Evolutionary conservation across 2,888 invertebrate genomes (phyloP), one percentile per base, ranked within the genome.

Genomic region (Marronus borbonicus): DNA sequence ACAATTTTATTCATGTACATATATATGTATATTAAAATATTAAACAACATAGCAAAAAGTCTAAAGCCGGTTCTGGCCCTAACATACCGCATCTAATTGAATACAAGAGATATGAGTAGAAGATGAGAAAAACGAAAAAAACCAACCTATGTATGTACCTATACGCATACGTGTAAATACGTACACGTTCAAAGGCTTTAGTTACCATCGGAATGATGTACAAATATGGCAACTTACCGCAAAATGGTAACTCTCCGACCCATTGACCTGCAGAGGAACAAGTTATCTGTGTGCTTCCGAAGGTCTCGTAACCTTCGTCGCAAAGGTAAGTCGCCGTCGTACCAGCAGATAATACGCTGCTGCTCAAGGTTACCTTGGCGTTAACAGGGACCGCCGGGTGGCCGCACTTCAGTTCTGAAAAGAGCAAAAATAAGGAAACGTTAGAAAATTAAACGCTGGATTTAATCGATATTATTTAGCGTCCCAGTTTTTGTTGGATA

Each of bases 341-440:
- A 52, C 94, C 94, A 1, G 88, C 84, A 81, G 86, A 85, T 81
- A 92, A 90, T 82, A 85, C 89, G 80, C 91, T 90, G 82, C 89
- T 90, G 82, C 92, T 91, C 81, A 93, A 88, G 50, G 91, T 89
- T 70, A 96, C 94, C 86, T 92, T 92, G 78, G 96, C 94, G 89
- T 97, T 97, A 77, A 94, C 90, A 24, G 96, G 96, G 83, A 97
- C 94, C 14, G 96, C 94, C 36, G 97, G 97, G 85, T 95, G 95
- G 39, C 96, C 96, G 88, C 97, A 97, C 49, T 77, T 78, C 28
- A 81, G 68, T 60, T 82, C 82, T 82, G 81, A 70, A 70, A 70
- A 1, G 5, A 58, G 14, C 14, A 70, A 70, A 74, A 69, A 50
- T 2, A 24, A 36, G 24, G 24, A 24, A 24, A 24, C 2, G 2